A percentile compares a stretch with the other conserved stretches of the same genome.
These are phyloP conservation scores for Volucella bombylans DNA, from an alignment of 2,888 invertebrate genomes.

Conservation along the genomic window DNA sequence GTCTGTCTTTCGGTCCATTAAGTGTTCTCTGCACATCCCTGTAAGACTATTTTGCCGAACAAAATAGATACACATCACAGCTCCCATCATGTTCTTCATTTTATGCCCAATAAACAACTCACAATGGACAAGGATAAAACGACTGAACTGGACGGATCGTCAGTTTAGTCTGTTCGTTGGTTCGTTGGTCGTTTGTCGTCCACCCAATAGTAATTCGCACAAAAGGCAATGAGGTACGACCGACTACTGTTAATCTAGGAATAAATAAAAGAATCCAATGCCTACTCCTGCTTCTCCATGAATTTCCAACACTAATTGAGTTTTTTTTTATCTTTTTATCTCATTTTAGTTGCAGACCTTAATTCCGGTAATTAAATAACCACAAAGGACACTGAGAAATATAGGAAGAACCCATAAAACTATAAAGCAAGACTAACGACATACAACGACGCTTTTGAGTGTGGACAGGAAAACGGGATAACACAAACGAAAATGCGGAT, in stretches of 20 bases:
- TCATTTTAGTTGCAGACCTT: constrained; percentile 51
- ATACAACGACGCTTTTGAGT: constrained; percentile 43
- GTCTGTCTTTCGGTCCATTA: constrained; percentile 46
- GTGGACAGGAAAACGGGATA: constrained; percentile 57
- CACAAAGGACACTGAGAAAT: constrained; percentile 44
- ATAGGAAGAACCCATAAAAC: constrained; percentile 25
- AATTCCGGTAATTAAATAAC: constrained; percentile 65
- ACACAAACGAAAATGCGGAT: constrained; percentile 74
- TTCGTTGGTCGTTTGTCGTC: neutral
- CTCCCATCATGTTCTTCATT: constrained; percentile 34
- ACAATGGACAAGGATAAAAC: constrained; percentile 4
- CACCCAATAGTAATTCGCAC: constrained; percentile 19
- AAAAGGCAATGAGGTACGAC: constrained; percentile 6
- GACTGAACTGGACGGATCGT: constrained; percentile 14
- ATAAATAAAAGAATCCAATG: constrained; percentile 37
- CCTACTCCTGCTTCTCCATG: neutral
- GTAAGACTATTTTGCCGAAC: neutral
- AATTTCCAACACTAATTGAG: constrained; percentile 29
- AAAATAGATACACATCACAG: constrained; percentile 10
- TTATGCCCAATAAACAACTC: constrained; percentile 56
- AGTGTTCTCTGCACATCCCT: constrained; percentile 16
- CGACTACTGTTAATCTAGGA: constrained; percentile 23
- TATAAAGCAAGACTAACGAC: constrained; percentile 63
- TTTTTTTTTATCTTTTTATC: constrained; percentile 29
- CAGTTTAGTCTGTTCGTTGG: constrained; percentile 4